These are phyloP conservation scores for Ridgeia piscesae DNA, from an alignment of 1,140 invertebrate genomes.

Conservation along the genomic window DNA sequence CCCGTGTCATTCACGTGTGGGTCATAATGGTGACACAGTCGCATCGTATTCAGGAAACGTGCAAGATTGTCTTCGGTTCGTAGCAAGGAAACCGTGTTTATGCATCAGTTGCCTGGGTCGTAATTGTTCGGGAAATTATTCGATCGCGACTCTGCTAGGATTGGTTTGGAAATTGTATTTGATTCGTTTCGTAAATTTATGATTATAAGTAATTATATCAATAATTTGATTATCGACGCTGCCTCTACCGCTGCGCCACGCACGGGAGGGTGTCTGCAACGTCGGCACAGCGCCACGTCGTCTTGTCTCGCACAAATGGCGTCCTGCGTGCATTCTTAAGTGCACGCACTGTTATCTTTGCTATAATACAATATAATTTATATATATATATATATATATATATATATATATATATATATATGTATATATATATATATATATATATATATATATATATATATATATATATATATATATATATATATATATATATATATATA, in stretches of 20 bases:
- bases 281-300: background rate
- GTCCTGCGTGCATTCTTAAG: background rate
- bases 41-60: background rate
- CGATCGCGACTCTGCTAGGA: background rate
- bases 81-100: background rate
- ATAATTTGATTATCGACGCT: too few relatives aligned
- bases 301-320: background rate
- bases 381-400: too few relatives aligned
- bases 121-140: background rate
- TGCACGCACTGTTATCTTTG: too few relatives aligned
- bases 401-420: too few relatives aligned
- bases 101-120: background rate
- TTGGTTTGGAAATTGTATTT: background rate
- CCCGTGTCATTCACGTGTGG: background rate
- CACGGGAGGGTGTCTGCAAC: background rate
- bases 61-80: background rate
- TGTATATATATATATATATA: too few relatives aligned
- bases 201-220: too few relatives aligned
- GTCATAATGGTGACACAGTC: background rate
- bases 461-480: too few relatives aligned
- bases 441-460: too few relatives aligned
- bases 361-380: too few relatives aligned
- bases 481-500: too few relatives aligned
- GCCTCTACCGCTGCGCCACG: too few relatives aligned
- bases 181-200: background rate